Evolutionary conservation across 2,113 vertebrate species (phyloP).

Genomic region (cat (Felis catus)): F.catus_Fca126_mat1.0 CM031412.1:96854501-96855000

Average conservation of each 20-base stretch:
- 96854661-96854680: not conserved
- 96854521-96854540: not conserved
- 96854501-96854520: not conserved
- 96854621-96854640: fast-evolving
- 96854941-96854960: not conserved
- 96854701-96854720: not conserved
- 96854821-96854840: slow-evolving; percentile 22
- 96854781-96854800: not conserved
- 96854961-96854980: not conserved
- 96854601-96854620: not conserved
- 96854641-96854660: not conserved
- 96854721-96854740: not conserved
- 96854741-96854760: not conserved
- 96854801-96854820: not conserved
- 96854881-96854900: not conserved
- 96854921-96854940: not conserved
- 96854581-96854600: not conserved
- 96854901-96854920: not conserved
- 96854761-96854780: slow-evolving; percentile 16
- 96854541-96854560: slow-evolving; percentile 1
- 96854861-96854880: not conserved
- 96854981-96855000: not conserved
- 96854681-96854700: slow-evolving; percentile 47
- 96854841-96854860: not conserved
- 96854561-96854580: not conserved